Base-by-base conservation (phyloP, 2,113 vertebrate genomes). In the Xenus cinereus region DNA sequence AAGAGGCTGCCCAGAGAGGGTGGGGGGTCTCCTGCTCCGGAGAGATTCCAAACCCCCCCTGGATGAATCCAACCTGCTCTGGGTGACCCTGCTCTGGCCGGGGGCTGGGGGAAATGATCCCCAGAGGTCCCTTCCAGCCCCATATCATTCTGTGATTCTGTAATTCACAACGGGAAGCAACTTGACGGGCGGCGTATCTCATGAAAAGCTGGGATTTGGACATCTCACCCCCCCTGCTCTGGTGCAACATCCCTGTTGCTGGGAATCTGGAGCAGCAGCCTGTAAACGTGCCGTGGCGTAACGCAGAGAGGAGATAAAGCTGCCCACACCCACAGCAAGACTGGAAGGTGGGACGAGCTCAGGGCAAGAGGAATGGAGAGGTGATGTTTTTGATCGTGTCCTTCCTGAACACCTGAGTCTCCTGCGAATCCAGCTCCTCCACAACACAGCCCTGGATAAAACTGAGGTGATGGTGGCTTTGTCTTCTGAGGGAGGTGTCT, bases 311-410 rank as follows among this genome's bases (percentile, higher is more conserved):
- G 24, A 84, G 88, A 74, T 41, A 37, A 81, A 28, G 62, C 54
- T 53, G 56, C 59, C 30, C 12, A 2, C 14, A 5, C 35, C 60
- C 78, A 50, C 28, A 45, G 3, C n/a, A 9, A 3, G 63, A 7
- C 22, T 35, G 63, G 43, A 12, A 71, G 22, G 2, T 3, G 32
- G 60, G 43, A 30, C 14, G 10, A 84, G 54, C 23, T 7, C 26
- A 71, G 37, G 32, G 45, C 32, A 45, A 12, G 64, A 57, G 60
- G 60, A n/a, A 11, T 1, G 46, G 23, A n/a, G 73, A 51, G 45
- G 11, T 13, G 48, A 1, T 5, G 3, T 3, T 62, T 53, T 14
- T 24, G 73, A 30, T 43, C 1, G 1, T 9, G 27, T 32, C 54
- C n/a, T 89, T 78, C 72, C 39, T 26, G 30, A 68, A 41, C 3